A percentile compares a stretch with the other conserved stretches of the same genome.
Conservation (phyloP, 2,888 invertebrate species). For the Heteropelma amictum region DNA sequence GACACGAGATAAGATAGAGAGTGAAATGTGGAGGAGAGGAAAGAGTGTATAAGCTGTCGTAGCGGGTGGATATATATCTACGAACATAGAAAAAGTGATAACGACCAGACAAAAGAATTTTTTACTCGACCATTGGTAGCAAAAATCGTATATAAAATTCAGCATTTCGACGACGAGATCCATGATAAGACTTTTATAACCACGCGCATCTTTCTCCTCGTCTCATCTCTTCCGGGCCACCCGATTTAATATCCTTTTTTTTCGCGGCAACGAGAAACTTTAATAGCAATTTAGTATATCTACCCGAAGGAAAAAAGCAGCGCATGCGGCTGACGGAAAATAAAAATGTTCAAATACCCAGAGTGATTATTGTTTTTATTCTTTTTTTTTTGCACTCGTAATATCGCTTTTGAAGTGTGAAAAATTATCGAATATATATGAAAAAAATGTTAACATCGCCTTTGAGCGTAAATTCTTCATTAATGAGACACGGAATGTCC, state of each 20-base stretch:
- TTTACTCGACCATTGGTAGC: conserved; percentile 8
- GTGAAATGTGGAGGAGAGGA: conserved; percentile 8
- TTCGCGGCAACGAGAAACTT: neutral
- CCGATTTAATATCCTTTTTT: conserved; percentile 28
- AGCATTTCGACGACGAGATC: conserved; percentile 23
- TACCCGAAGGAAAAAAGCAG: no score
- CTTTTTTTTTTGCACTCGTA: no score
- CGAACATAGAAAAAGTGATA: conserved; percentile 10
- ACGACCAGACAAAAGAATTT: conserved; percentile 32
- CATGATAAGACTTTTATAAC: conserved; percentile 47
- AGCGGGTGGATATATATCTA: neutral
- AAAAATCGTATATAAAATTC: conserved; percentile 26
- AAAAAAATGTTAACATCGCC: no score
- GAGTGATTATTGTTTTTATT: no score
- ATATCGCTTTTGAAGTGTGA: neutral
- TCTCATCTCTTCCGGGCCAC: neutral
- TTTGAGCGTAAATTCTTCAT: no score
- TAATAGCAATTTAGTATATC: conserved; percentile 35
- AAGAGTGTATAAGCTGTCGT: no score
- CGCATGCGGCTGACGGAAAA: no score
- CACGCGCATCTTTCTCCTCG: neutral
- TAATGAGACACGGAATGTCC: neutral
- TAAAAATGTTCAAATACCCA: no score
- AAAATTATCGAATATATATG: no score
- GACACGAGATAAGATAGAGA: conserved; percentile 34